Conservation (phyloP, 2,113 vertebrate species). For the Piaya cayana region DNA sequence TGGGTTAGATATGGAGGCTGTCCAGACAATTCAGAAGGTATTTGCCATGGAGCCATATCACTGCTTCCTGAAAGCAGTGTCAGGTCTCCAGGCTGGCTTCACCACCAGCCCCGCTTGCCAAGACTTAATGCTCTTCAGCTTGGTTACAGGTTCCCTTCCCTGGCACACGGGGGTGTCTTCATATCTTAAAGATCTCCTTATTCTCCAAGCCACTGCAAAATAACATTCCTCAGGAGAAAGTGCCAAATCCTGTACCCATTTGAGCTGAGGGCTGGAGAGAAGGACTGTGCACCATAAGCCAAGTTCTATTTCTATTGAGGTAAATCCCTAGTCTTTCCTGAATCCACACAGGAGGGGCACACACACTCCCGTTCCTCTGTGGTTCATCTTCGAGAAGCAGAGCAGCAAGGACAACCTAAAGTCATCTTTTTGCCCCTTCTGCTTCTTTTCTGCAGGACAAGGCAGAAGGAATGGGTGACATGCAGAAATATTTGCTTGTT, state of each 20-base stretch:
- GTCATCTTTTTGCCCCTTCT: background rate
- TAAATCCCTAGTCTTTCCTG: background rate
- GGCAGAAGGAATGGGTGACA: background rate
- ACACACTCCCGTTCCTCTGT: background rate
- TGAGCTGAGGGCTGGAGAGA: background rate
- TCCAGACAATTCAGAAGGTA: background rate
- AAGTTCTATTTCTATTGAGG: background rate
- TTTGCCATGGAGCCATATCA: background rate
- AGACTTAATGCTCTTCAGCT: background rate
- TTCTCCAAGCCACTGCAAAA: background rate
- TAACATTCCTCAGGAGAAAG: background rate
- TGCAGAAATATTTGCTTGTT: background rate
- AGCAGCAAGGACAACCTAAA: background rate
- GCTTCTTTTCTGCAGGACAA: background rate
- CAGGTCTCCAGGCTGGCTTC: background rate
- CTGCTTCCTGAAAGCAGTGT: background rate
- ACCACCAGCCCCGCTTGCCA: background rate
- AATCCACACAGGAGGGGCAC: background rate
- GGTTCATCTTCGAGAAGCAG: background rate
- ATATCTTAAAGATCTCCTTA: background rate
- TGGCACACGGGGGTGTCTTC: background rate
- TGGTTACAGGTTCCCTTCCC: background rate
- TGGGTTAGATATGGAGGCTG: accelerated
- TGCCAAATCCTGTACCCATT: background rate
- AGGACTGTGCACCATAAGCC: background rate